Base-by-base conservation (phyloP, 1,140 invertebrate genomes). In the Neotoxoptera formosana region DNA sequence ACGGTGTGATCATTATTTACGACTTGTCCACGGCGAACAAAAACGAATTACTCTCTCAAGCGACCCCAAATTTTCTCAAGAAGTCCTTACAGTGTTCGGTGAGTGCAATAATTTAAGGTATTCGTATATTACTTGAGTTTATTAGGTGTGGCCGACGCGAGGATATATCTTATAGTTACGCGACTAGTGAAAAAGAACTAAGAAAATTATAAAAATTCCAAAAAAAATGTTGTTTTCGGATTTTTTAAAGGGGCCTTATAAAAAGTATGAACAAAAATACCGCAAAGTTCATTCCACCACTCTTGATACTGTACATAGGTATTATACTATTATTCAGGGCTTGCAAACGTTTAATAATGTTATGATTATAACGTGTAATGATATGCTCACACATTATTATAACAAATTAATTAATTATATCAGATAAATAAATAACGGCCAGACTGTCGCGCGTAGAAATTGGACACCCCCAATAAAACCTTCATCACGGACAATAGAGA, bases 1-100 rank as follows among this genome's bases (percentile, higher is more conserved):
- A 92, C 0, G 91, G 91, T 4, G 56, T 92, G 76, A 92, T 92
- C 9, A 92, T 92, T 7, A 83, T 92, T 34, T 92, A 92, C 9
- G 91, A 92, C 67, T 84, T 92, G 91, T 34, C 91, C 20, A 83
- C 53, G 14, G 36, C 76, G 25, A 92, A 92, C 34, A 83, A 92
- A 30, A 92, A 92, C n/a, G 76, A 83, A 92, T 0, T 92, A 36
- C 91, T 92, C 34, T 84, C 91, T 36, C 91, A 92, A 83, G 47
- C 51, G 45, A 92, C 91, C 0, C 91, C 91, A 0, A 92, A 36
- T 92, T 92, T 92, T 84, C 91, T 92, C 23, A 83, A 34, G 34
- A 92, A 92, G 7, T 92, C 91, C 0, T 53, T 92, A 25, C n/a
- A 83, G 1, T 81, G 60, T 36, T 92, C 91, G n/a, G 91, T 92